phyloP scores from a whole-genome alignment of 2,797 vertebrate species.

The Oryzias sinensis region DNA sequence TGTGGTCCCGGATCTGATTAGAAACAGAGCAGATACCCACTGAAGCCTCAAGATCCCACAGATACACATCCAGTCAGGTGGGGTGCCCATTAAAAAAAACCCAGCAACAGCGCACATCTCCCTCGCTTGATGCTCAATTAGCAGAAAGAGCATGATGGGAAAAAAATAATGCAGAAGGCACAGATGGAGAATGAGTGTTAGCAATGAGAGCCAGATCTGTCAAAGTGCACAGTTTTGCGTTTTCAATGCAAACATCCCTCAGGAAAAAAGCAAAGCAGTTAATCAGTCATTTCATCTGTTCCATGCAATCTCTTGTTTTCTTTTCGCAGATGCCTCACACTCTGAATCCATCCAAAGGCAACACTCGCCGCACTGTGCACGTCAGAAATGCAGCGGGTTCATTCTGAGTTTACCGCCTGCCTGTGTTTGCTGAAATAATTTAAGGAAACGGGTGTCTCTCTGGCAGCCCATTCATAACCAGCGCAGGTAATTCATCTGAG shows the following conservation, averaged over 20 bases:
- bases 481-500: slow-evolving; percentile 3
- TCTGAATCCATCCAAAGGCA: slow-evolving; percentile 8
- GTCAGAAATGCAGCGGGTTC: slow-evolving; percentile 20
- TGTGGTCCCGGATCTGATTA: slow-evolving; percentile 76
- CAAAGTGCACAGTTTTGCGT: slow-evolving; percentile 21
- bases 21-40: slow-evolving; percentile 31
- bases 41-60: background rate
- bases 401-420: slow-evolving; percentile 24
- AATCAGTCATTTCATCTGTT: slow-evolving; percentile 58
- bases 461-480: slow-evolving; percentile 15
- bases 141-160: slow-evolving; percentile 3
- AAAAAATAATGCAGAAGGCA: background rate
- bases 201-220: slow-evolving; percentile 22
- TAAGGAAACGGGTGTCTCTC: slow-evolving; percentile 28
- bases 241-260: slow-evolving; percentile 44
- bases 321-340: slow-evolving; percentile 28
- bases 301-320: slow-evolving; percentile 43
- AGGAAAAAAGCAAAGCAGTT: slow-evolving; percentile 53
- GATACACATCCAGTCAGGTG: slow-evolving; percentile 2
- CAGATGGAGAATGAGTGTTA: slow-evolving; percentile 2
- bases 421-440: slow-evolving; percentile 14
- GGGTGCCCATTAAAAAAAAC: slow-evolving; percentile 8
- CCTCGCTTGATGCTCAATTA: background rate
- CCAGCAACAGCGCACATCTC: background rate
- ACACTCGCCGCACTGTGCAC: slow-evolving; percentile 3